Conservation (phyloP, 2,113 vertebrate species). For the Gobius niger region DNA sequence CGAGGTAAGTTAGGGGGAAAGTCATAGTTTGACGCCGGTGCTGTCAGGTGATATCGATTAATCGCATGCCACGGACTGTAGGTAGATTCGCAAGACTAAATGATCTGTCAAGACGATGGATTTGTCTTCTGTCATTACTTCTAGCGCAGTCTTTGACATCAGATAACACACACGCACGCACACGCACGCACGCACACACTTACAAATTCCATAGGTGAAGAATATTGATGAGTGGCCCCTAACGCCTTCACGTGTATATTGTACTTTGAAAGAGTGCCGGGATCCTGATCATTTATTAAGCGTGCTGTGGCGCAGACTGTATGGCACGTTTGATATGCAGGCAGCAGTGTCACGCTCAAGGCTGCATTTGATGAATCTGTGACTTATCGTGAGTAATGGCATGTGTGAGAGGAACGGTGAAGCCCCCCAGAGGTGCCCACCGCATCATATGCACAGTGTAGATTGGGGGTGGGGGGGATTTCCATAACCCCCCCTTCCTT, state of each 20-base stretch:
- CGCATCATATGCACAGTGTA: slow-evolving; percentile 45
- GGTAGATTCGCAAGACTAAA: not conserved
- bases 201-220: slow-evolving; percentile 47
- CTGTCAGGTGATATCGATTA: slow-evolving; percentile 22
- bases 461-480: slow-evolving; percentile 29
- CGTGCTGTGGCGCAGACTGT: slow-evolving; percentile 28
- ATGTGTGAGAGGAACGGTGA: slow-evolving; percentile 44
- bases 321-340: slow-evolving; percentile 30
- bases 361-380: slow-evolving; percentile 40
- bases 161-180: slow-evolving; percentile 27
- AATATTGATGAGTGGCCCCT: slow-evolving; percentile 47
- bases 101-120: slow-evolving; percentile 22
- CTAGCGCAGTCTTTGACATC: slow-evolving; percentile 44
- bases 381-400: slow-evolving; percentile 62
- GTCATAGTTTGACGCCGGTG: slow-evolving; percentile 39
- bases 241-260: slow-evolving; percentile 27
- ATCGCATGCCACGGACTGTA: not conserved
- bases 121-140: slow-evolving; percentile 37
- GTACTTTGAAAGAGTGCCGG: slow-evolving; percentile 20
- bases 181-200: slow-evolving; percentile 8
- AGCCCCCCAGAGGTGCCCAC: slow-evolving; percentile 49
- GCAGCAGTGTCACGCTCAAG: slow-evolving; percentile 30
- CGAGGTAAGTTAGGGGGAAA: slow-evolving; percentile 65
- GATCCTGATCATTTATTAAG: slow-evolving; percentile 28
- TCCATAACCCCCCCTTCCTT: not conserved